Percentiles rank a stretch among this genome's conserved stretches.
Conservation (phyloP, 2,888 invertebrate genomes). For the Mechanitis messenoides region DNA sequence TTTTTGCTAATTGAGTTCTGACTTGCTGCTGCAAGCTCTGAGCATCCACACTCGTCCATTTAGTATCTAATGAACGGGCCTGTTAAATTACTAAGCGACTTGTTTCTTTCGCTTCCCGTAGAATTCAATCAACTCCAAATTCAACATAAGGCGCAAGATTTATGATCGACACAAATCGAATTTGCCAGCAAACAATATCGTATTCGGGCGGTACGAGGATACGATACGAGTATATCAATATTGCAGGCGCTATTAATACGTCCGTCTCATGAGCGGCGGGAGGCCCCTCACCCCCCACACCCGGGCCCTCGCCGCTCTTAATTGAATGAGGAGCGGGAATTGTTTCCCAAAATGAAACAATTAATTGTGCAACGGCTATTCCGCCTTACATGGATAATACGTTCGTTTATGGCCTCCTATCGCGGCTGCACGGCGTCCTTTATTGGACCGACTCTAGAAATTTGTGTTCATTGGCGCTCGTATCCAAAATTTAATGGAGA, state of each 20-base stretch:
- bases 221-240: conserved; percentile 75
- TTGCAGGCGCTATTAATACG: conserved; percentile 77
- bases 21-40: conserved; percentile 47
- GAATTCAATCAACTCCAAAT: conserved; percentile 71
- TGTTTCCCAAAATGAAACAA: conserved; percentile 78
- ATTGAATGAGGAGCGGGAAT: conserved; percentile 78
- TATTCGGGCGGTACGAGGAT: conserved; percentile 71
- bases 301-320: conserved; percentile 74
- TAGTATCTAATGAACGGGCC: conserved; percentile 37
- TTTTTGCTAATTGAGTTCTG: conserved; percentile 73
- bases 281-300: conserved; percentile 41
- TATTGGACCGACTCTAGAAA: conserved; percentile 75
- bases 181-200: conserved; percentile 76
- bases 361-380: conserved; percentile 78
- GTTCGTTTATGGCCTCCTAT: conserved; percentile 76
- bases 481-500: conserved; percentile 74
- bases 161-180: conserved; percentile 77
- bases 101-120: conserved; percentile 50
- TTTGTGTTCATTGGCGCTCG: conserved; percentile 75
- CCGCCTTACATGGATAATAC: conserved; percentile 78
- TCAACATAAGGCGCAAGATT: conserved; percentile 76
- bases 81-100: conserved; percentile 28
- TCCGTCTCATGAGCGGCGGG: conserved; percentile 73
- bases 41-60: conserved; percentile 42
- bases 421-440: conserved; percentile 75